These are phyloP conservation scores for Myripristis jacobus DNA, from an alignment of 2,797 vertebrate genomes.

Conservation along the genomic window DNA sequence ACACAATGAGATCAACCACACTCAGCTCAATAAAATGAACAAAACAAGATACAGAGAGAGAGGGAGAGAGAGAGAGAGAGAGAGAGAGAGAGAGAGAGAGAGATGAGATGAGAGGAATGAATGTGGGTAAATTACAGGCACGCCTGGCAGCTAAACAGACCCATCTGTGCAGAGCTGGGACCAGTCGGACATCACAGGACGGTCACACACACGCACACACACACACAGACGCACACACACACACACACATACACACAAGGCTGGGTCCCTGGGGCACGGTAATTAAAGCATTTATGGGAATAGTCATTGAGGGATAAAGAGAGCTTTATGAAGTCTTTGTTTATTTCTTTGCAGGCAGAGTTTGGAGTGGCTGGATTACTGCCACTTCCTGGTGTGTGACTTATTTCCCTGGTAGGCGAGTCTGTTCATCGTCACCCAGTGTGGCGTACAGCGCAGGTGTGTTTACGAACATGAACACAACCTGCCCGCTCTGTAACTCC, in stretches of 20 bases:
- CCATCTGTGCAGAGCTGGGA: constrained; percentile 81
- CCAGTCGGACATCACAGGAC: constrained; percentile 80
- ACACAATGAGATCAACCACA: constrained; percentile 39
- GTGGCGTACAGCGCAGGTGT: constrained; percentile 67
- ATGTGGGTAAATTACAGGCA: constrained; percentile 79
- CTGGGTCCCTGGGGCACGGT: constrained; percentile 70
- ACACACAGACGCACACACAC: constrained; percentile 62
- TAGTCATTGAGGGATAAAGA: constrained; percentile 84
- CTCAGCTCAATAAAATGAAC: constrained; percentile 64
- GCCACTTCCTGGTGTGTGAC: constrained; percentile 74
- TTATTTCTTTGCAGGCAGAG: constrained; percentile 83
- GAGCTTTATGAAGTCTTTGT: constrained; percentile 83
- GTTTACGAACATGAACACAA: constrained; percentile 49
- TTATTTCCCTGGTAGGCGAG: constrained; percentile 64
- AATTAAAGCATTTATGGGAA: constrained; percentile 84
- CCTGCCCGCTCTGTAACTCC: constrained; percentile 17
- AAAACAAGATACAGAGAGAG: constrained; percentile 49
- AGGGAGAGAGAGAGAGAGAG: constrained; percentile 26
- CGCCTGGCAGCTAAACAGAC: constrained; percentile 81
- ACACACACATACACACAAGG: constrained; percentile 54
- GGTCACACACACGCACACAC: constrained; percentile 54
- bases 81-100: constrained; percentile 9
- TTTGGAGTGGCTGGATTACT: constrained; percentile 80
- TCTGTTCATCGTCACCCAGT: constrained; percentile 68
- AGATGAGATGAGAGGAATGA: constrained; percentile 53